Evolutionary conservation across 2,113 vertebrate species (phyloP).

Genomic region (Peromyscus leucopus): DNA sequence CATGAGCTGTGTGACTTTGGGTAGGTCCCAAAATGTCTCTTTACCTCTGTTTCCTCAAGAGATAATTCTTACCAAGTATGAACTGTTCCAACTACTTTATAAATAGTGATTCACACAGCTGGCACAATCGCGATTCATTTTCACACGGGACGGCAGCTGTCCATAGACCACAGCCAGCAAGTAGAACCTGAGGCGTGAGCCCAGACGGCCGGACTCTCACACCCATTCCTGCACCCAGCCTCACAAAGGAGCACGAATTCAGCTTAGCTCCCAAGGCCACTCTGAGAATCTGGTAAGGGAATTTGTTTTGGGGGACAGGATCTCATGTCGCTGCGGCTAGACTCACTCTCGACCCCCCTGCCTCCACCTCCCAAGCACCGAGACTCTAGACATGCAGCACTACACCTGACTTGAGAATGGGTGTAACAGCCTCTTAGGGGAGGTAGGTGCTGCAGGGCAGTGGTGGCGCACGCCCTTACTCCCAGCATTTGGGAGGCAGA

Average conservation of each 20-base stretch:
- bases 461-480: too few species aligned
- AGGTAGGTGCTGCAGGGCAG: too few species aligned
- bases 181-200: not conserved
- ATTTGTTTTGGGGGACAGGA: not conserved
- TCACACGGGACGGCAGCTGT: slow-evolving; percentile 28
- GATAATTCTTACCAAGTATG: not conserved
- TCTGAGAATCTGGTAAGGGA: not conserved
- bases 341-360: not conserved
- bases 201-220: not conserved
- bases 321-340: not conserved
- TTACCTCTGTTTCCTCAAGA: not conserved
- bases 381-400: not conserved
- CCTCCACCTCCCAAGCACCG: not conserved
- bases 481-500: too few species aligned
- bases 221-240: not conserved
- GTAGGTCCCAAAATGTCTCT: slow-evolving; percentile 41
- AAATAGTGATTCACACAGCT: slow-evolving; percentile 62
- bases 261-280: not conserved
- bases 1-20: slow-evolving; percentile 26
- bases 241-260: not conserved
- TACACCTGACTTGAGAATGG: not conserved
- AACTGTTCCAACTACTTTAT: slow-evolving; percentile 47
- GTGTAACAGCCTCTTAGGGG: not conserved
- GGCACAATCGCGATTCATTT: slow-evolving; percentile 53
- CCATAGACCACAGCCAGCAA: not conserved